Evolutionary conservation across 1,140 invertebrate genomes (phyloP).

Genomic region (Hetaerina americana): DNA sequence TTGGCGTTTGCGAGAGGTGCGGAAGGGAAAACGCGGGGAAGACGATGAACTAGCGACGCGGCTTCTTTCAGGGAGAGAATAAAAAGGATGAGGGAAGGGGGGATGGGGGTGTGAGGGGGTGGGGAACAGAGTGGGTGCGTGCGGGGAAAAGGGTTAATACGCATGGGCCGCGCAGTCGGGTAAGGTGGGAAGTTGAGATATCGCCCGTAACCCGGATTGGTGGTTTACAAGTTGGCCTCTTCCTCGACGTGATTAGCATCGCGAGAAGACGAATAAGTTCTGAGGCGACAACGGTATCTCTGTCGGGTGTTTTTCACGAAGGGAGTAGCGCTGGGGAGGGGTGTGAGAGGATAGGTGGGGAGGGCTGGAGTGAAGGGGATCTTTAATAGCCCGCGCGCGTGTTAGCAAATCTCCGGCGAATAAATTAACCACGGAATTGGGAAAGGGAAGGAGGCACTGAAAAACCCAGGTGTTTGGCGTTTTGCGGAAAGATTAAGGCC

Average conservation of each 20-base stretch:
- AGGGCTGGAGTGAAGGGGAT: no score
- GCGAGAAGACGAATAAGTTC: neutral
- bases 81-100: no score
- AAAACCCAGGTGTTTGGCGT: neutral
- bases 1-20: no score
- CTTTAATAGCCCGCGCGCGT: neutral
- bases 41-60: no score
- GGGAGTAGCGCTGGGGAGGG: neutral
- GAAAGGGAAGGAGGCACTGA: neutral
- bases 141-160: no score
- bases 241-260: neutral
- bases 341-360: no score
- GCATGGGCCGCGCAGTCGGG: no score
- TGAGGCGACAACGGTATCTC: neutral
- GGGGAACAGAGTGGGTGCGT: no score
- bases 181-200: neutral
- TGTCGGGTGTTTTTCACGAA: neutral
- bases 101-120: no score
- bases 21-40: no score
- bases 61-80: no score
- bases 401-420: neutral
- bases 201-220: no score
- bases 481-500: neutral
- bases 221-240: neutral
- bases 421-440: neutral